Conservation (phyloP, 2,113 vertebrate genomes). For the Emydocephalus ijimae region DNA sequence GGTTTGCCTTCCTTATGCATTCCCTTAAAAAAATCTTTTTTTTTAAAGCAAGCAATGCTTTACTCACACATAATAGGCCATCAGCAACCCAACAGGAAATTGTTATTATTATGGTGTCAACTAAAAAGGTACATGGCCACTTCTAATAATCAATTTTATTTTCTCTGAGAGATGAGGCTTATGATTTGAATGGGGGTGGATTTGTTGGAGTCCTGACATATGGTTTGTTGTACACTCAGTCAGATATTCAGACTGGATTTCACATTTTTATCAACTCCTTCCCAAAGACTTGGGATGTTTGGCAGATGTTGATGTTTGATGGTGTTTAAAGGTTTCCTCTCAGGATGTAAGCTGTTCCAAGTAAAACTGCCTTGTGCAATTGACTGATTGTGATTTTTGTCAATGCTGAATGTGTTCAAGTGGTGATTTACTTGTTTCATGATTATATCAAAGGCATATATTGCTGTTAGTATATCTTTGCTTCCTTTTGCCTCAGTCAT, state of each 20-base stretch:
- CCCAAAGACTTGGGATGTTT: not conserved
- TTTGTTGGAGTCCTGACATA: no score
- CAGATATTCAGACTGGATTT: not conserved
- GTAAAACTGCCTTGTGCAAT: not conserved
- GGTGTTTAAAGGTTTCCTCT: not conserved
- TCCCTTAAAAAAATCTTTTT: not conserved
- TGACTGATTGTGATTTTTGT: not conserved
- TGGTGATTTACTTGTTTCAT: not conserved
- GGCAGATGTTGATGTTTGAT: not conserved
- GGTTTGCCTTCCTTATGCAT: not conserved
- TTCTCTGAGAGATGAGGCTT: no score
- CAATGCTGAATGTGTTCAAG: not conserved
- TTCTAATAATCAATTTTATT: no score
- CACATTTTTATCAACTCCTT: not conserved
- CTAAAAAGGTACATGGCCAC: no score
- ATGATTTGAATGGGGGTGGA: no score
- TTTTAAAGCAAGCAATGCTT: not conserved
- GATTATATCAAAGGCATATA: not conserved
- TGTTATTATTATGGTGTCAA: not conserved
- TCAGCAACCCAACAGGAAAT: not conserved
- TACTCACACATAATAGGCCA: not conserved
- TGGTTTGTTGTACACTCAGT: not conserved
- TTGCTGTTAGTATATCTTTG: not conserved
- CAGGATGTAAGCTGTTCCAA: not conserved
- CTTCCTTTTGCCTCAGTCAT: not conserved